These are phyloP conservation scores for Myathropa florea DNA, from an alignment of 2,888 invertebrate species.

Conservation along the genomic window DNA sequence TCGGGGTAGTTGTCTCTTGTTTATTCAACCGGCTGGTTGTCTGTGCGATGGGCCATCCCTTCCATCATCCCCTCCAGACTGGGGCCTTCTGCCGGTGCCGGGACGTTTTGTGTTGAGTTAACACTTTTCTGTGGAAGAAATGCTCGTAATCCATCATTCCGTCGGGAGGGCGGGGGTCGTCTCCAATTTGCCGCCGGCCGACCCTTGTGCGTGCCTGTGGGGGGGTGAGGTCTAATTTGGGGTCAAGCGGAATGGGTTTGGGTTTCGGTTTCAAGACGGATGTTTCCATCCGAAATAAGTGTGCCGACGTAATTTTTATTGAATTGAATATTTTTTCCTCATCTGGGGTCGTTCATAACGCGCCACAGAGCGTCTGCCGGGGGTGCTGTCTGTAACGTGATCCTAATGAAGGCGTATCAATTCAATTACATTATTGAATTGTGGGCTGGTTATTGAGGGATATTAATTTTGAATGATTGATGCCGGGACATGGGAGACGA, in stretches of 20 bases:
- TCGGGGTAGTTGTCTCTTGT: slow-evolving; percentile 11
- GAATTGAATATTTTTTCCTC: slow-evolving; percentile 33
- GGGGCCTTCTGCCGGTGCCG: background rate
- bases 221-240: slow-evolving; percentile 4
- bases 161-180: slow-evolving; percentile 1
- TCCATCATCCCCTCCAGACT: background rate
- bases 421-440: slow-evolving; percentile 49
- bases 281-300: slow-evolving; percentile 43
- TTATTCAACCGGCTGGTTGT: slow-evolving; percentile 20
- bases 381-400: slow-evolving; percentile 35
- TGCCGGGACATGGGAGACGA: background rate
- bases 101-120: slow-evolving; percentile 63
- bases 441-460: background rate
- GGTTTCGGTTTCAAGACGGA: slow-evolving; percentile 41
- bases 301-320: slow-evolving; percentile 44
- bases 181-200: slow-evolving; percentile 44
- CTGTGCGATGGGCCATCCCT: background rate
- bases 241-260: slow-evolving; percentile 43
- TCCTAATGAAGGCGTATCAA: slow-evolving; percentile 50
- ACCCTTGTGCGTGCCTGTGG: slow-evolving; percentile 7
- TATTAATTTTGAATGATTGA: slow-evolving; percentile 47
- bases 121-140: slow-evolving; percentile 60
- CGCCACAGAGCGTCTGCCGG: background rate
- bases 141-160: slow-evolving; percentile 56
- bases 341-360: slow-evolving; percentile 5